phyloP scores from a whole-genome alignment of 2,797 vertebrate species.

The Alcedo quadribrachys region DNA sequence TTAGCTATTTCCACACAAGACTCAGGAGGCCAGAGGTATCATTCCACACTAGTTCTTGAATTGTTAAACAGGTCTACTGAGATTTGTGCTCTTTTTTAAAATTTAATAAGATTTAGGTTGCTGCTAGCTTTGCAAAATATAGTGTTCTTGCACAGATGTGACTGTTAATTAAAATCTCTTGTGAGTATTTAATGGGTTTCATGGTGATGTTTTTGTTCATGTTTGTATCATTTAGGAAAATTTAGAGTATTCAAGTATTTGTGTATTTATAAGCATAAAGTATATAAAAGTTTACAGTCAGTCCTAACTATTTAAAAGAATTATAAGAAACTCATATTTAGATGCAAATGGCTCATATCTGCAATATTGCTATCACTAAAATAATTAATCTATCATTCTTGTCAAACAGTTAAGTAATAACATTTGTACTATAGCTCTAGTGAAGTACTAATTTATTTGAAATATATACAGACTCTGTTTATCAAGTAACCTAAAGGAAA shows the following conservation, averaged over 20 bases:
- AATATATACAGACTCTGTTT: neutral
- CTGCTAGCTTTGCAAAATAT: conserved; percentile 76
- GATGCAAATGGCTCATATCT: neutral
- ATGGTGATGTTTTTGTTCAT: conserved; percentile 61
- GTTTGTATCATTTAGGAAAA: conserved; percentile 69
- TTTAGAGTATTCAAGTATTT: conserved; percentile 47
- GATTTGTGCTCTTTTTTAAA: conserved; percentile 71
- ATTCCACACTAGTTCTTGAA: conserved; percentile 53
- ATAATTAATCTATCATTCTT: neutral
- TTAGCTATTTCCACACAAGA: conserved; percentile 59
- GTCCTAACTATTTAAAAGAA: neutral
- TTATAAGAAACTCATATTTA: neutral
- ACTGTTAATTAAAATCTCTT: conserved; percentile 77
- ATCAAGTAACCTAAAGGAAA: neutral
- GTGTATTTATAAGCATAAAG: conserved; percentile 53
- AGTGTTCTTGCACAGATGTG: conserved; percentile 73
- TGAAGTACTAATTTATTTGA: neutral
- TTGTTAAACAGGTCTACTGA: conserved; percentile 66
- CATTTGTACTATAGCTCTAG: neutral
- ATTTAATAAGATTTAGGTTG: conserved; percentile 70
- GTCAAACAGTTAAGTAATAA: neutral
- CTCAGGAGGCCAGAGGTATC: conserved; percentile 42
- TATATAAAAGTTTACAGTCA: conserved; percentile 6
- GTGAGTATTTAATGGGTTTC: conserved; percentile 61
- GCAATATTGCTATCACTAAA: neutral